Conservation (phyloP, 2,888 invertebrate species). For the Tryphoninae sp. region DNA sequence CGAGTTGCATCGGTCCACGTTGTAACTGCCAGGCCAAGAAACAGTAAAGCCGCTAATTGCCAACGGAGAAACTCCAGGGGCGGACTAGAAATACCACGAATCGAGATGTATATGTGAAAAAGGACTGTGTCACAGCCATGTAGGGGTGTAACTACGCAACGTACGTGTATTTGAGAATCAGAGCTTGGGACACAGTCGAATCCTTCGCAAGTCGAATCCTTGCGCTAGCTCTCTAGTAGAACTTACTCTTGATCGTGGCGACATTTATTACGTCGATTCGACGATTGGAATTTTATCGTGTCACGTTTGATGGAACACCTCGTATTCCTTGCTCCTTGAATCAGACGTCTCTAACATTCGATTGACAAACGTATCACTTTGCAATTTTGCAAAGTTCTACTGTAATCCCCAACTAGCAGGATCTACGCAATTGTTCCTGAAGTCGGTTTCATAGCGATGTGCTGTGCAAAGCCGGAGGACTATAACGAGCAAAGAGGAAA, state of each 20-base stretch:
- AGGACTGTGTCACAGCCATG: background rate
- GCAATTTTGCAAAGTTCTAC: background rate
- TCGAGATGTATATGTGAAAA: background rate
- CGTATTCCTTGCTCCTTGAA: too few relatives aligned
- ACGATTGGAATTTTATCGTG: too few relatives aligned
- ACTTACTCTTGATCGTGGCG: too few relatives aligned
- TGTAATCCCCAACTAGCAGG: background rate
- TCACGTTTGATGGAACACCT: too few relatives aligned
- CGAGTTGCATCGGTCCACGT: conserved; percentile 27
- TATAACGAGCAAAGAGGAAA: conserved; percentile 22
- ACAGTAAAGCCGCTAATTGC: conserved; percentile 54
- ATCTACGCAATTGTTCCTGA: background rate
- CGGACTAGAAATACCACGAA: background rate
- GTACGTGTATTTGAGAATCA: conserved; percentile 26
- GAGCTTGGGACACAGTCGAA: conserved; percentile 24
- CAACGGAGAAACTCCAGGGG: conserved; percentile 27
- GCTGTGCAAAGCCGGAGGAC: conserved; percentile 22
- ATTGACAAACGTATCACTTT: too few relatives aligned
- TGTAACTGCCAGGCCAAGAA: conserved; percentile 37
- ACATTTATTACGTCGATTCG: too few relatives aligned
- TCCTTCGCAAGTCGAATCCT: background rate
- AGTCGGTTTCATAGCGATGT: conserved; percentile 9
- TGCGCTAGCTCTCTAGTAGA: too few relatives aligned
- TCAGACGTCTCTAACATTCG: too few relatives aligned
- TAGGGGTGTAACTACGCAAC: conserved; percentile 12